phyloP scores from a whole-genome alignment of 2,888 invertebrate genomes.

The Crocallis elinguaria region DNA sequence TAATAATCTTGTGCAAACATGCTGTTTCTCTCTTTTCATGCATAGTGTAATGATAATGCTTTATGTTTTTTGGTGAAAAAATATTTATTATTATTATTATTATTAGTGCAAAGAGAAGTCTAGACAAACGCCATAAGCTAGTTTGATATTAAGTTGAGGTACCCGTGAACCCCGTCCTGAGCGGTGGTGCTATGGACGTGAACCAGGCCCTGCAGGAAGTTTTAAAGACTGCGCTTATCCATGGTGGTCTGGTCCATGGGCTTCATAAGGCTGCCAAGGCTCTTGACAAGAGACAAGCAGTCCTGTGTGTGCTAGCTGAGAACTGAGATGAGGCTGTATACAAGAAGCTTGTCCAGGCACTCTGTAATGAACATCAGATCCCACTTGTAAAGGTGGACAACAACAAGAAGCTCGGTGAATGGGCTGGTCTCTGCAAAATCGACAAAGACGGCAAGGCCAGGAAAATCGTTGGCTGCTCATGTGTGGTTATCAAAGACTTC shows the following conservation, averaged over 20 bases:
- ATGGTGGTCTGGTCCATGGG: constrained; percentile 98
- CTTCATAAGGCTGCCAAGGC: constrained; percentile 99
- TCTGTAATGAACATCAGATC: constrained; percentile 99
- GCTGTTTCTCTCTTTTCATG: no score
- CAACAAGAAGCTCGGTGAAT: constrained; percentile 99
- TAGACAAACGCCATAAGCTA: no score
- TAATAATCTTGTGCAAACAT: no score
- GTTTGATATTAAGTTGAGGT: no score
- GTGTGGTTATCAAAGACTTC: constrained; percentile 98
- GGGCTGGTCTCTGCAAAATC: constrained; percentile 99
- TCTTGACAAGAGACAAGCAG: constrained; percentile 98
- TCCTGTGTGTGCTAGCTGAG: constrained; percentile 98
- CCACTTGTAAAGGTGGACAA: constrained; percentile 98
- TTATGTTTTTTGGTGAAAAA: no score
- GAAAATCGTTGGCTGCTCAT: constrained; percentile 99
- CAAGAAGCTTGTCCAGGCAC: constrained; percentile 98
- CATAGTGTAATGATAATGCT: no score
- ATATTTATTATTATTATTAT: no score
- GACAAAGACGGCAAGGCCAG: constrained; percentile 99
- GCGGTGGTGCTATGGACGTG: constrained; percentile 94
- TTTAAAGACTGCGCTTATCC: constrained; percentile 96
- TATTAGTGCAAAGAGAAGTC: no score
- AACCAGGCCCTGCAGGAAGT: constrained; percentile 98
- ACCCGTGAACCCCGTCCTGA: constrained; percentile 86
- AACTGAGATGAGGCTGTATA: constrained; percentile 99